Evolutionary conservation across 2,888 invertebrate species (phyloP).

Genomic region (Oxystoma pomonae): DNA sequence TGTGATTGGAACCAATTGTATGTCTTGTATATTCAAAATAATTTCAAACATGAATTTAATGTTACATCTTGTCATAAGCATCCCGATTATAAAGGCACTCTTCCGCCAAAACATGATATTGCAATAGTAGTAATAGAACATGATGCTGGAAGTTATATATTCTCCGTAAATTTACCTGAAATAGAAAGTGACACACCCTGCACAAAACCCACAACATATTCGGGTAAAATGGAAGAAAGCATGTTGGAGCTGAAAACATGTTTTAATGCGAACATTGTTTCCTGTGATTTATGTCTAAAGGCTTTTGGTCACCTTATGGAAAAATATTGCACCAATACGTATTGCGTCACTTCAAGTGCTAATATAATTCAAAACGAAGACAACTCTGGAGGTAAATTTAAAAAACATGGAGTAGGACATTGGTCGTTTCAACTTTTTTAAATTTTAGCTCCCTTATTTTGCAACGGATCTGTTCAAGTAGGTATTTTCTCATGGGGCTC

Average conservation of each 20-base stretch:
- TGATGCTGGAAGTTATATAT: too few relatives aligned
- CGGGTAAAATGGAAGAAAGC: background rate
- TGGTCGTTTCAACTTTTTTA: background rate
- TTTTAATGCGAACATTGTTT: background rate
- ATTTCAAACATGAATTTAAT: too few relatives aligned
- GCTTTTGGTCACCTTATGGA: background rate
- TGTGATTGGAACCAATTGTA: too few relatives aligned
- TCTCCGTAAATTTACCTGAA: too few relatives aligned
- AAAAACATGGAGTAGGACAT: too few relatives aligned
- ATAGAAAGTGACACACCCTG: background rate
- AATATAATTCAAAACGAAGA: background rate
- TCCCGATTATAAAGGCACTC: background rate
- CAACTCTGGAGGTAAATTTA: background rate
- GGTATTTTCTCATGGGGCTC: background rate
- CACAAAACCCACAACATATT: background rate
- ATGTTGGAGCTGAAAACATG: too few relatives aligned
- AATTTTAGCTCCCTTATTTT: background rate
- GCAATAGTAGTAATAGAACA: background rate
- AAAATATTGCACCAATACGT: background rate
- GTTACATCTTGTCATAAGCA: too few relatives aligned
- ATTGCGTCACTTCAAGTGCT: background rate
- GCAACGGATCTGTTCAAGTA: background rate
- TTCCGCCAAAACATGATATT: background rate
- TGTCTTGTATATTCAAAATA: too few relatives aligned
- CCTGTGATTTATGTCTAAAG: background rate